Evolutionary conservation across 2,113 vertebrate species (phyloP).

Genomic region (Regulus satrapa): DNA sequence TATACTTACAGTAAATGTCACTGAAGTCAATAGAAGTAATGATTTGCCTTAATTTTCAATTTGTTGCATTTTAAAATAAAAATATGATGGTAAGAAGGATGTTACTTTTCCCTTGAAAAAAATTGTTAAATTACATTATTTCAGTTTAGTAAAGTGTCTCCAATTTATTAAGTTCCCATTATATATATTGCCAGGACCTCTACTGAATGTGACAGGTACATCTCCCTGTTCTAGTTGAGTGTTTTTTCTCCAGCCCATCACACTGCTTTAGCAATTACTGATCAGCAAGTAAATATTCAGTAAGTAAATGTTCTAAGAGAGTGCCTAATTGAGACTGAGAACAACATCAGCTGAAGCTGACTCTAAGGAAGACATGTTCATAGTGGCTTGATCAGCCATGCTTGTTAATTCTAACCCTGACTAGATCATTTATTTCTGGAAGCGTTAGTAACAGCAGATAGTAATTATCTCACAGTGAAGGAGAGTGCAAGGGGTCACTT

Average conservation of each 20-base stretch:
- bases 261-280: not conserved
- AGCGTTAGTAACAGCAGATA: constrained; percentile 46
- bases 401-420: constrained; percentile 49
- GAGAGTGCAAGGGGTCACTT: constrained; percentile 39
- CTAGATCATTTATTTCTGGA: constrained; percentile 49
- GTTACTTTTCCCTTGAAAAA: not conserved
- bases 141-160: not conserved
- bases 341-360: not conserved
- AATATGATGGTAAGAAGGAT: not conserved
- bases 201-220: not conserved
- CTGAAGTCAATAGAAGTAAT: not conserved
- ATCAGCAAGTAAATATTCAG: constrained; percentile 17
- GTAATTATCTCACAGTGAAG: constrained; percentile 48
- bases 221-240: not conserved
- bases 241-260: not conserved
- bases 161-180: constrained; percentile 11
- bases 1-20: not conserved
- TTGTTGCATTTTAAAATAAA: not conserved
- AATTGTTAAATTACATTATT: constrained; percentile 11
- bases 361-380: not conserved
- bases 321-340: constrained; percentile 13
- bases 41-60: not conserved
- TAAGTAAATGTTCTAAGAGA: not conserved
- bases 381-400: not conserved
- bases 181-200: not conserved